Base-by-base conservation (phyloP, 2,888 invertebrate species). In the Baronia brevicornis region DNA sequence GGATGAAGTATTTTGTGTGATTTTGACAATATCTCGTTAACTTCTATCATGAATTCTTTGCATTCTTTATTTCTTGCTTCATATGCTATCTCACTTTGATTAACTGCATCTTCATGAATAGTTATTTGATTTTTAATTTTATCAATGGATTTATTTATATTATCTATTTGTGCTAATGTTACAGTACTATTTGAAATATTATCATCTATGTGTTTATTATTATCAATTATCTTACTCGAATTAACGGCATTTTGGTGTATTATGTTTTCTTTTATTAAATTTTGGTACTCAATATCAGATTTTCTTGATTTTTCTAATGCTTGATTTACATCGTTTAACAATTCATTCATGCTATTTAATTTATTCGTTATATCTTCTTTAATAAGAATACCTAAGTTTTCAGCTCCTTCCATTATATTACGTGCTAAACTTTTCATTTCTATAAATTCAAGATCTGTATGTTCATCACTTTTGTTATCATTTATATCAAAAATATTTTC, bases 341-440 rank as follows among this genome's bases (percentile, higher is more conserved):
- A 54, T 41, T 80, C 84, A 41, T 82, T 79, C 78, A 85, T 82
- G 36, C 70, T 78, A 14, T 84, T 77, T 1, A 84, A 43, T 53
- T 85, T 85, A 43, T 82, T 84, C 1, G 77, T 78, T 28, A 84
- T 84, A 50, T 85, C 84, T 55, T 74, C 78, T 33, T 64, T 60
- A 25, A 84, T 79, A 1, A 84, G 49, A n/a, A 73, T 73, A 33
- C 75, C 69, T 1, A 82, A 44, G 41, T 78, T 78, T 46, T 84
- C 84, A 24, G 82, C 79, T 2, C 75, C 78, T 50, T 78, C 72
- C 1, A 80, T 79, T 23, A 84, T 72, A 47, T 74, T 80, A 10
- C 53, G 57, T 5, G 78, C 73, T 4, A 82, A 51, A 38, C 54
- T 67, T 49, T 66, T 77, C 79, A 80, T 80, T 58, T 82, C 75